These are phyloP conservation scores for Menura novaehollandiae DNA, from an alignment of 2,113 vertebrate genomes.

Conservation along the genomic window DNA sequence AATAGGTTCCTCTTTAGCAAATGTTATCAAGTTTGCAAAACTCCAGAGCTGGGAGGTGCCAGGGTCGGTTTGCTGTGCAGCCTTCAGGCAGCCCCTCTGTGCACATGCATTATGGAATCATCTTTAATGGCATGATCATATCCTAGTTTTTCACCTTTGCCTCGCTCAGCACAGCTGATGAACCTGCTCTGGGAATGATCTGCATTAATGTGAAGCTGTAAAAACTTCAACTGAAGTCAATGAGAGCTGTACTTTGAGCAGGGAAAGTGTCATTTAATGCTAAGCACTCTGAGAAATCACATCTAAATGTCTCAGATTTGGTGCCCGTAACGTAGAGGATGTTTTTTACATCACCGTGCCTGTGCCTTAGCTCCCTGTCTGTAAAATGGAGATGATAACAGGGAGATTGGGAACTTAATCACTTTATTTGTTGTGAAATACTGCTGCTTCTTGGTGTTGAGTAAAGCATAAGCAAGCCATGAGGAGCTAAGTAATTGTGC, in stretches of 20 bases:
- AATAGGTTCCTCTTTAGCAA: background rate
- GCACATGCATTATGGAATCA: background rate
- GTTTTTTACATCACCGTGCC: background rate
- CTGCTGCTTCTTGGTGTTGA: background rate
- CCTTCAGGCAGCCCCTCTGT: background rate
- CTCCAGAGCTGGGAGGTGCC: background rate
- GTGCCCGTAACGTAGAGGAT: background rate
- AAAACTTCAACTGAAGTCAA: conserved; percentile 17
- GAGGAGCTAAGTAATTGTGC: background rate
- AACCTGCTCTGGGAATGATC: conserved; percentile 48
- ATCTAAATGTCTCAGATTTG: conserved; percentile 24
- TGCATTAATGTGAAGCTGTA: conserved; percentile 49
- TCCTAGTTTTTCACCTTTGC: conserved; percentile 15
- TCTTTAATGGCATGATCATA: background rate
- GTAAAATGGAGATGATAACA: background rate
- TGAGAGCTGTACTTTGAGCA: conserved; percentile 25
- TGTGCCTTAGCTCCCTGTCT: background rate
- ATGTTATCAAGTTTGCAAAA: background rate
- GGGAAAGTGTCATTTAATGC: conserved; percentile 38
- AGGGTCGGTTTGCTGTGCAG: conserved; percentile 5
- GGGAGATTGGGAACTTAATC: conserved; percentile 23
- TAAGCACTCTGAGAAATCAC: conserved; percentile 35
- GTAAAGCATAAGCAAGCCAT: background rate
- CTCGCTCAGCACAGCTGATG: background rate
- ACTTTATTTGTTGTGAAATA: conserved; percentile 27